Evolutionary conservation across 2,113 vertebrate genomes (phyloP), one percentile per base, ranked within the genome.

Genomic region (Neolamprologus variostigma): DNA sequence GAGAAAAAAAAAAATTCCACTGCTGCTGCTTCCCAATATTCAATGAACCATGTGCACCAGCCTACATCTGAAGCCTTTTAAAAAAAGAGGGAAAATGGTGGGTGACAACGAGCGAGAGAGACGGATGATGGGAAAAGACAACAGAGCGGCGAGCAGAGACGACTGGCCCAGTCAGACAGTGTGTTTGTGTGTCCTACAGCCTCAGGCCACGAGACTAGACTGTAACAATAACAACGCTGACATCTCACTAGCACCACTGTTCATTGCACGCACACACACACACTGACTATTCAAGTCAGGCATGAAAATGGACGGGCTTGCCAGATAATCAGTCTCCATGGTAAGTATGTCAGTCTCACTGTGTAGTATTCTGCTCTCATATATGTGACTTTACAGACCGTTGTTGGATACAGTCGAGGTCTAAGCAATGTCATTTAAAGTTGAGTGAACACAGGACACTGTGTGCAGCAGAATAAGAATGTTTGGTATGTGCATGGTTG

Each of bases 121-220:
- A 88, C 90, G 80, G 83, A 92, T 90, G 91, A 91, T 93, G 90
- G 81, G 91, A 92, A 94, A 89, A 91, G 93, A 95, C 90, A 91
- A 89, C 91, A 89, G 80, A 61, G 92, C 26, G 26, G 55, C 83
- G 71, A 87, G 79, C 33, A 13, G 88, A 79, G 93, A 90, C 86
- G 93, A 91, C 85, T 53, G 88, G 81, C 86, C 68, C 86, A 91
- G 88, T 92, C 93, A 95, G 93, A 94, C 94, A 93, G 93, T 92
- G 93, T 93, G 92, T 91, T 91, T 93, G 90, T 92, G 92, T 95
- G 94, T 94, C 94, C 94, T 93, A 94, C 84, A 95, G 95, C 94
- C 94, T 91, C 90, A 4, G 93, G 95, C 92, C 92, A 91, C 45
- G 28, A 92, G 94, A 91, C 94, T 91, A 95, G 94, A 96, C 94